Evolutionary conservation across 2,888 invertebrate genomes (phyloP), one percentile per base, ranked within the genome.

Genomic region (Sphaerophoria taeniata): DNA sequence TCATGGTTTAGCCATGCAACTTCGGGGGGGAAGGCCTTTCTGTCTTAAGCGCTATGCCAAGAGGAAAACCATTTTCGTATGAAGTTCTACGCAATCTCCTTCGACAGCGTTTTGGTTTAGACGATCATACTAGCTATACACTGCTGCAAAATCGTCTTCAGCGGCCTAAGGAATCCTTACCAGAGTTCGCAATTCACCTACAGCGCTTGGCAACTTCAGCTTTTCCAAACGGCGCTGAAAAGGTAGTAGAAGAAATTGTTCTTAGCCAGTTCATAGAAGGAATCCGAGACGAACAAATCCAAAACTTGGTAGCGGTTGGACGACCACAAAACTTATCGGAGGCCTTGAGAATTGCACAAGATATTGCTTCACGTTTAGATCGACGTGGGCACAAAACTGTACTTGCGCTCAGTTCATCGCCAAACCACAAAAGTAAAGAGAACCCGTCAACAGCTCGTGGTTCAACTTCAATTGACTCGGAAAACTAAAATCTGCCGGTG

Each of bases 221-320:
- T 33, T 45, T 61, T 6, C 61, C 61, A 31, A 24, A 14, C 3
- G 61, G 45, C 2, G n/a, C n/a, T n/a, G n/a, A n/a, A n/a, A n/a
- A n/a, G n/a, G n/a, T n/a, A n/a, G n/a, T n/a, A n/a, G n/a, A n/a
- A n/a, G n/a, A n/a, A n/a, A n/a, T 69, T 2, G 55, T 55, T 14
- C 69, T 55, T 4, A 55, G 33, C n/a, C 69, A 69, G 55, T 69
- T 69, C 33, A 69, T 69, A 3, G 69, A 69, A 14, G 55, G 69
- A 0, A 69, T 69, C 6, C 6, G 31, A 7, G 55, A 69, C n/a
- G 39, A 39, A 1, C 31, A 69, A 45, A 39, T 72, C 6, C 71
- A 72, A 43, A 60, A 72, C 33, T 6, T 72, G 2, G 36, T 72
- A 3, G 51, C 49, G n/a, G 60, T 60, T 3, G 49, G 49, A 34